Conservation (phyloP, 2,113 vertebrate genomes). For the Leuciscus idus region DNA sequence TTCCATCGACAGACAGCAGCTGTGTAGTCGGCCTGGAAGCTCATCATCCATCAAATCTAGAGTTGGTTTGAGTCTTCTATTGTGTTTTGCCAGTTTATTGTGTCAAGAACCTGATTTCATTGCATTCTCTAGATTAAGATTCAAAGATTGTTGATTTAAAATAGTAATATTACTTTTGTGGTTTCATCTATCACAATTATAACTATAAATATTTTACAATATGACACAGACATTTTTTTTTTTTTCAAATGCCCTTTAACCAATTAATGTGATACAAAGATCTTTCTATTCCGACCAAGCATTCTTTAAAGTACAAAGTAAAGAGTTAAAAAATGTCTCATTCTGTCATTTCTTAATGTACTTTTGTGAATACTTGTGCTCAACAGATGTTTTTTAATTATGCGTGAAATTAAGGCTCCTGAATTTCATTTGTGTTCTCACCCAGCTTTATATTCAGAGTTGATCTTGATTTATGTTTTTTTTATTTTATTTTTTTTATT, state of each 20-base stretch:
- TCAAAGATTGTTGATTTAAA: slow-evolving; percentile 17
- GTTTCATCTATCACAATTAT: background rate
- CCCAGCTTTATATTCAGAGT: slow-evolving; percentile 14
- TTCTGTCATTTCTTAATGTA: slow-evolving; percentile 1
- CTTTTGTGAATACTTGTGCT: background rate
- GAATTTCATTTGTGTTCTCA: background rate
- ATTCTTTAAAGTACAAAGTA: background rate
- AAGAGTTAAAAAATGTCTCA: background rate
- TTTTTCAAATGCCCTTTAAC: background rate
- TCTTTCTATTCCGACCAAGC: background rate
- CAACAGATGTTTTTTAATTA: slow-evolving; percentile 44
- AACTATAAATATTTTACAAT: background rate
- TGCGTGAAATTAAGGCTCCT: slow-evolving; percentile 9
- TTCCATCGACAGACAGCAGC: slow-evolving; percentile 19
- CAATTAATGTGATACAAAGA: background rate
- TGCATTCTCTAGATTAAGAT: background rate
- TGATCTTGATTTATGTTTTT: slow-evolving; percentile 2
- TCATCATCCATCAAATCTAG: slow-evolving; percentile 31
- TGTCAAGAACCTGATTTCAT: slow-evolving; percentile 27
- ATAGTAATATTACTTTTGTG: background rate
- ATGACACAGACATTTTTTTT: background rate
- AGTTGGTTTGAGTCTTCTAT: background rate
- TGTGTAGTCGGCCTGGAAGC: slow-evolving; percentile 20
- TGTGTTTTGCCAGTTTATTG: slow-evolving; percentile 17
- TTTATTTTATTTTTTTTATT: background rate